A percentile compares a stretch with the other conserved stretches of the same genome.
phyloP scores from a whole-genome alignment of 2,888 invertebrate species.

The Heliconius ethilla region DNA sequence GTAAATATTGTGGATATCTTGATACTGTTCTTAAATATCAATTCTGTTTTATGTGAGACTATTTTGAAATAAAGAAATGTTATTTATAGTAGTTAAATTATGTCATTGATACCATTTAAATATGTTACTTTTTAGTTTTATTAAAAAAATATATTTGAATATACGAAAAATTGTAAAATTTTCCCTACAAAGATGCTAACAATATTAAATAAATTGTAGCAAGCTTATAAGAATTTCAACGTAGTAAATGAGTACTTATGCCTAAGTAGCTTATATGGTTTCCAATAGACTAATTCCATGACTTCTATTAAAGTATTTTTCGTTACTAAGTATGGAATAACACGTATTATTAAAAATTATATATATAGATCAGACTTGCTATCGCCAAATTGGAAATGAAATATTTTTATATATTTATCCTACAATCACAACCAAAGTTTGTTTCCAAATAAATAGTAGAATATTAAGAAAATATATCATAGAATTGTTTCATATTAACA shows the following conservation, averaged over 20 bases:
- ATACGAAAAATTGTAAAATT: no score
- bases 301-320: no score
- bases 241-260: no score
- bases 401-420: background rate
- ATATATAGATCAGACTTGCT: background rate
- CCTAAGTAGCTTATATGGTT: no score
- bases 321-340: background rate
- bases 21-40: background rate
- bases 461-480: slow-evolving; percentile 1
- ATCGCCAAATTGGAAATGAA: background rate
- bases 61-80: background rate
- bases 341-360: background rate
- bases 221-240: no score
- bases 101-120: no score
- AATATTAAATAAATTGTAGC: no score
- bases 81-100: background rate
- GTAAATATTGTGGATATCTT: background rate
- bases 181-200: no score
- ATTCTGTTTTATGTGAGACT: background rate
- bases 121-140: no score
- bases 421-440: background rate
- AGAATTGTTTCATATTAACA: slow-evolving; percentile 45
- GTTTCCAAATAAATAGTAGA: slow-evolving; percentile 1
- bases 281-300: no score
- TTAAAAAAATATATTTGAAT: no score